Evolutionary conservation across 2,888 invertebrate species (phyloP).

Genomic region (Cryptus viduatorius): DNA sequence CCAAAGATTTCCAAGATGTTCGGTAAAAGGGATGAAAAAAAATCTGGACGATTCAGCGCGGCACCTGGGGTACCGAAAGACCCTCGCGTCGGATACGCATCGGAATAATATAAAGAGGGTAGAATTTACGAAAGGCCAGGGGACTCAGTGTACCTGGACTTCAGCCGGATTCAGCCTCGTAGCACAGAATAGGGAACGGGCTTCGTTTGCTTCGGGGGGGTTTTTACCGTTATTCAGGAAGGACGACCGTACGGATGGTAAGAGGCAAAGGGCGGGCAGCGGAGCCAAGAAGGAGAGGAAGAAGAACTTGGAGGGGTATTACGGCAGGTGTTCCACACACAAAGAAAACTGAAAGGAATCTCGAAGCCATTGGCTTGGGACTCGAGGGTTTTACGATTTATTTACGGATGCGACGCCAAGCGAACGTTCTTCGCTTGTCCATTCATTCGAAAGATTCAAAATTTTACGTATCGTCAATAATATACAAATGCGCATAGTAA

Average conservation of each 20-base stretch:
- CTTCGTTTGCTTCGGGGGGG: conserved; percentile 61
- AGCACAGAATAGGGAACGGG: conserved; percentile 28
- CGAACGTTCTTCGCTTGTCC: conserved; percentile 6
- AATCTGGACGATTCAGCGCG: neutral
- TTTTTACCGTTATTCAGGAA: conserved; percentile 78
- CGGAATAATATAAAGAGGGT: conserved; percentile 40
- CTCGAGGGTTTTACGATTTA: conserved; percentile 66
- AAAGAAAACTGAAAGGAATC: conserved; percentile 81
- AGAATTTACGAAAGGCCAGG: conserved; percentile 24
- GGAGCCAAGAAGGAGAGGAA: conserved; percentile 66
- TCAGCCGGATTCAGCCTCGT: conserved; percentile 28
- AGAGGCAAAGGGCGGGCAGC: conserved; percentile 50
- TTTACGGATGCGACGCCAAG: conserved; percentile 48
- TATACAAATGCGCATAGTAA: neutral
- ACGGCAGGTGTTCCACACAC: conserved; percentile 81
- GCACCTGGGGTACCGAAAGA: conserved; percentile 4
- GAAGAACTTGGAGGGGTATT: conserved; percentile 76
- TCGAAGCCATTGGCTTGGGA: conserved; percentile 74
- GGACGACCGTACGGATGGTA: conserved; percentile 68
- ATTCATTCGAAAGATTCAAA: neutral
- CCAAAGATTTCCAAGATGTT: too few species aligned
- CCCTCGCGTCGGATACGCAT: conserved; percentile 2
- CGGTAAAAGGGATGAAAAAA: neutral
- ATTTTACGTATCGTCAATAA: neutral
- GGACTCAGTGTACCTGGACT: conserved; percentile 50